These are phyloP conservation scores for Bursaphelenchus okinawaensis DNA, from an alignment of 2,888 invertebrate species.

Conservation along the genomic window DNA sequence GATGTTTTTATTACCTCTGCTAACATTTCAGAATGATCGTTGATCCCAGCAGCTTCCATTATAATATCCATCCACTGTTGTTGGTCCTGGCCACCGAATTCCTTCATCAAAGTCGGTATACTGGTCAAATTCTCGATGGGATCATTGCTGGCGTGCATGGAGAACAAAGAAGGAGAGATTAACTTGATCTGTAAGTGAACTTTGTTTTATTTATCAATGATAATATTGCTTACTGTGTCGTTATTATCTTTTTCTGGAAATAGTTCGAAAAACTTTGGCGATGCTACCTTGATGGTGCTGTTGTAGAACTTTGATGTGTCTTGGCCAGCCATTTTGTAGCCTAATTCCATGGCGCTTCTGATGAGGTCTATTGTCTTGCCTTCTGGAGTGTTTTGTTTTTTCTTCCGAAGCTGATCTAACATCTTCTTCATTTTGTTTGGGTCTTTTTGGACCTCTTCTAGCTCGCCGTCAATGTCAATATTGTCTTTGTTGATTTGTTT, in stretches of 20 bases:
- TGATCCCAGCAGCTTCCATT: constrained; percentile 44
- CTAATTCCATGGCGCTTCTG: constrained; percentile 13
- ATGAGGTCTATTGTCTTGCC: constrained; percentile 3
- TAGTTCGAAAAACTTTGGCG: constrained; percentile 11
- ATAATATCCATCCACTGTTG: constrained; percentile 40
- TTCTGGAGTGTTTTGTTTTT: constrained; percentile 8
- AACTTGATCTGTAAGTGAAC: constrained; percentile 31
- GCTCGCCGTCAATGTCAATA: not conserved
- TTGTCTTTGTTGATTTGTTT: constrained; percentile 1
- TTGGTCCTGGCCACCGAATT: constrained; percentile 30
- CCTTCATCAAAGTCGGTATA: constrained; percentile 13
- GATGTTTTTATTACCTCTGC: not conserved
- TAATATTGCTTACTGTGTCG: constrained; percentile 1
- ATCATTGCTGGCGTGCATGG: constrained; percentile 37
- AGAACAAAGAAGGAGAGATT: constrained; percentile 46
- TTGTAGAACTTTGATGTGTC: constrained; percentile 10
- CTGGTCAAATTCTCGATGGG: constrained; percentile 26
- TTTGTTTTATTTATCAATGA: not conserved
- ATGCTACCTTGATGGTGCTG: constrained; percentile 12
- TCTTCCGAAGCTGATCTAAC: not conserved
- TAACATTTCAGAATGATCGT: constrained; percentile 31
- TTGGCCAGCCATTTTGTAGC: constrained; percentile 15
- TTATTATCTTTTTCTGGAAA: constrained; percentile 12
- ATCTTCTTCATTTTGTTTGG: not conserved
- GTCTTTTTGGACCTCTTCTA: not conserved